Conservation (phyloP, 92 coral and sea anemone species). For the Montipora capitata region DNA sequence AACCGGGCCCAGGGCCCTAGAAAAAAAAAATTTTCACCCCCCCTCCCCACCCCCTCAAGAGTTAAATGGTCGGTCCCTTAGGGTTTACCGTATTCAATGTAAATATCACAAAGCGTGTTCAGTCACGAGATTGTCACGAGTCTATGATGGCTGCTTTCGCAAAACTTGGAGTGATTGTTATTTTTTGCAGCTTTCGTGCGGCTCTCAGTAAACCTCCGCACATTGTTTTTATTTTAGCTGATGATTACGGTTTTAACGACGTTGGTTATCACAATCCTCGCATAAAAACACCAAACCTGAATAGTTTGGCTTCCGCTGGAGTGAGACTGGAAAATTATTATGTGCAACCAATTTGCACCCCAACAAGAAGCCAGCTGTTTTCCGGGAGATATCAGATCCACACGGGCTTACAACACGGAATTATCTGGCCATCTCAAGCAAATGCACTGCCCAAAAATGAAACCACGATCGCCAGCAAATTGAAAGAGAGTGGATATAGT, state of each 20-base stretch:
- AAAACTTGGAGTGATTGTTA: too few relatives aligned
- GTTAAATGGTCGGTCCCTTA: too few relatives aligned
- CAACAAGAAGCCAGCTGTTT: conserved; percentile 48
- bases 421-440: conserved; percentile 56
- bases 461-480: conserved; percentile 49
- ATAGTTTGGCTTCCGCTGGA: conserved; percentile 45
- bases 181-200: too few relatives aligned
- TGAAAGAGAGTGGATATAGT: conserved; percentile 67
- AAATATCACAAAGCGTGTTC: too few relatives aligned
- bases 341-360: conserved; percentile 73
- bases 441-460: conserved; percentile 45
- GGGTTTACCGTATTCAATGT: too few relatives aligned
- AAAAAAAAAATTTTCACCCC: too few relatives aligned
- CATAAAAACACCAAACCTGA: conserved; percentile 51
- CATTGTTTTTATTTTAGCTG: conserved; percentile 64
- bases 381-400: conserved; percentile 64
- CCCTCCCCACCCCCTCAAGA: too few relatives aligned
- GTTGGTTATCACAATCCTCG: conserved; percentile 55
- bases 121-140: too few relatives aligned
- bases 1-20: too few relatives aligned
- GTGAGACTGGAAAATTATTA: conserved; percentile 69
- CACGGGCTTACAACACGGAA: conserved; percentile 65
- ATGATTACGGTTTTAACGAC: conserved; percentile 67
- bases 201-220: conserved; percentile 38
- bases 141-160: too few relatives aligned